Conservation (phyloP, 2,113 vertebrate genomes). For the Gambusia holbrooki region DNA sequence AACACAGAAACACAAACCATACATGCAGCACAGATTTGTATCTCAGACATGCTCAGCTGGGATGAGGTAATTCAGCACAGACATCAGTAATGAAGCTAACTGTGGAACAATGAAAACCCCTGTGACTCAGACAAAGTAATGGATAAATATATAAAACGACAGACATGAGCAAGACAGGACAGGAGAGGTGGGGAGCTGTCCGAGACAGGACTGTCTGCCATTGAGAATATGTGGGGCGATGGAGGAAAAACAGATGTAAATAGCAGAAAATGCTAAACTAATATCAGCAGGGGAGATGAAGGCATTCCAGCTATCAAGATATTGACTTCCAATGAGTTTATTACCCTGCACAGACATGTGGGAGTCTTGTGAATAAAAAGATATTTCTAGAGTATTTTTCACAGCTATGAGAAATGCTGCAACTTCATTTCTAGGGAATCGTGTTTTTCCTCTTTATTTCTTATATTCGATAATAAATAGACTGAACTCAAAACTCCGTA, state of each 20-base stretch:
- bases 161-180: neutral
- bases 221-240: neutral
- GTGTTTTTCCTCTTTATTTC: neutral
- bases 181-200: neutral
- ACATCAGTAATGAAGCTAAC: constrained; percentile 42
- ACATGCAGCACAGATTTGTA: constrained; percentile 15
- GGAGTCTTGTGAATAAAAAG: neutral
- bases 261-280: neutral
- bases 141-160: neutral
- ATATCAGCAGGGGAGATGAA: neutral
- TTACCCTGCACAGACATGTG: neutral
- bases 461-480: neutral
- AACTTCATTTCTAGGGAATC: neutral
- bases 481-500: neutral
- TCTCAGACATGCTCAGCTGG: constrained; percentile 45
- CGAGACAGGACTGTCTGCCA: neutral
- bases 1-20: constrained; percentile 19
- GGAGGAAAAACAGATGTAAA: neutral
- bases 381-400: neutral
- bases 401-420: constrained; percentile 2
- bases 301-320: neutral
- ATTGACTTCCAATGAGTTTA: neutral
- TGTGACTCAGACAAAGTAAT: constrained; percentile 25
- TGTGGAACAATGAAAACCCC: constrained; percentile 34
- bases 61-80: constrained; percentile 53